These are phyloP conservation scores for Hydropotes inermis DNA, from an alignment of 2,113 vertebrate species.

Conservation along the genomic window DNA sequence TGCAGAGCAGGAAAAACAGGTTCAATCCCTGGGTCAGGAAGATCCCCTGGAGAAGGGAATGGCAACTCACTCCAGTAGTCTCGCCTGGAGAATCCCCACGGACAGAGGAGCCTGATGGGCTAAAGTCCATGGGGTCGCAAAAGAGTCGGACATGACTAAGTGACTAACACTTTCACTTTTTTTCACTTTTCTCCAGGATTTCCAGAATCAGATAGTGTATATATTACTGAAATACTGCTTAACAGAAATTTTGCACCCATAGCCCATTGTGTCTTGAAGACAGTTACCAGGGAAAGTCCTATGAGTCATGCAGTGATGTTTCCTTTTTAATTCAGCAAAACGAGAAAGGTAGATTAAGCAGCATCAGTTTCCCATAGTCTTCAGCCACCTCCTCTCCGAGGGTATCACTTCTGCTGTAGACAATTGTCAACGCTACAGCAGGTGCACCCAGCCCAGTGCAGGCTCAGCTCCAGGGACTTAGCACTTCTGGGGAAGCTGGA, in stretches of 20 bases:
- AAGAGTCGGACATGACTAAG: background rate
- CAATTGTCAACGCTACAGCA: background rate
- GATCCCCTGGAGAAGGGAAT: background rate
- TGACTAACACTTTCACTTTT: background rate
- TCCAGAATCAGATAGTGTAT: background rate
- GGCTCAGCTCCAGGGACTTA: background rate
- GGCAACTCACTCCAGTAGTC: background rate
- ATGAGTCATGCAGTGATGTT: background rate
- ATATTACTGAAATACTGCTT: background rate
- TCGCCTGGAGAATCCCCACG: background rate
- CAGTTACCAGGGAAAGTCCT: background rate
- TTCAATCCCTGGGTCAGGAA: background rate
- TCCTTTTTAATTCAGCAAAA: background rate
- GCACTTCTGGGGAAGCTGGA: background rate
- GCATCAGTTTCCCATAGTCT: background rate
- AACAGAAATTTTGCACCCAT: background rate
- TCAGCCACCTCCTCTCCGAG: background rate
- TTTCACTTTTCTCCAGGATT: background rate
- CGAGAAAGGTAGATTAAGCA: background rate
- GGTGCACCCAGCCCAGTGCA: background rate
- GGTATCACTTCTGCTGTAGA: background rate
- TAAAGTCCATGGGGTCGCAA: background rate
- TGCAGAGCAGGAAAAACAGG: background rate
- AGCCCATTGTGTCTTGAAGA: background rate
- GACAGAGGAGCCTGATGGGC: background rate